Evolutionary conservation across 2,797 vertebrate genomes (phyloP).

Genomic region (Semotilus atromaculatus): DNA sequence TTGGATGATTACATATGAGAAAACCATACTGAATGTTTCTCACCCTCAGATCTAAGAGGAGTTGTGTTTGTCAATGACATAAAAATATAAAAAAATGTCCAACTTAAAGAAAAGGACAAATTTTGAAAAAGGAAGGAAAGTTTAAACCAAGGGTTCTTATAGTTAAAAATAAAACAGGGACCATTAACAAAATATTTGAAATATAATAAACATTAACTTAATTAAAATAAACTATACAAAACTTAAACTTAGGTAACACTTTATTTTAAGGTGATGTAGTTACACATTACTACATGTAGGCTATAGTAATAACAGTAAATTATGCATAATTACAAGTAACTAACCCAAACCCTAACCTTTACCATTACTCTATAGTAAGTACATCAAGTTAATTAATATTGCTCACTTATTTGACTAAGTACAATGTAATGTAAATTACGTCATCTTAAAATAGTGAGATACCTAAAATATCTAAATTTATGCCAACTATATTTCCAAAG

Average conservation of each 20-base stretch:
- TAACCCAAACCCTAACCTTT: too few species aligned
- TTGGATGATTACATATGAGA: slow-evolving; percentile 32
- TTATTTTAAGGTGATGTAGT: not conserved
- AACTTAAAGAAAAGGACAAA: not conserved
- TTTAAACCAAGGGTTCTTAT: not conserved
- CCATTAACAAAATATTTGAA: not conserved
- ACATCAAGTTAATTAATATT: too few species aligned
- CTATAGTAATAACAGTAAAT: too few species aligned
- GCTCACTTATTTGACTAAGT: too few species aligned
- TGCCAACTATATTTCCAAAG: too few species aligned
- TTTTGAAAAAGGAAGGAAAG: not conserved
- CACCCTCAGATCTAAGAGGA: slow-evolving; percentile 14
- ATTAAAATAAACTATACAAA: not conserved
- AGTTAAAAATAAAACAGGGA: not conserved
- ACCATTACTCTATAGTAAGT: too few species aligned
- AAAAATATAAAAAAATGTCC: not conserved
- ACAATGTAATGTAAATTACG: too few species aligned
- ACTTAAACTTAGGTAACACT: not conserved
- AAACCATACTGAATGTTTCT: not conserved
- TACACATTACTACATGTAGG: too few species aligned
- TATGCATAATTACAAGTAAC: too few species aligned
- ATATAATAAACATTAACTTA: not conserved
- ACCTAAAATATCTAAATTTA: too few species aligned
- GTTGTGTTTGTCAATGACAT: slow-evolving; percentile 9
- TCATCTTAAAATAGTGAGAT: too few species aligned